Evolutionary conservation across 23 tunicate genomes (phyloP), one percentile per base, ranked within the genome.

Genomic region (Halocynthia roretzi): DNA sequence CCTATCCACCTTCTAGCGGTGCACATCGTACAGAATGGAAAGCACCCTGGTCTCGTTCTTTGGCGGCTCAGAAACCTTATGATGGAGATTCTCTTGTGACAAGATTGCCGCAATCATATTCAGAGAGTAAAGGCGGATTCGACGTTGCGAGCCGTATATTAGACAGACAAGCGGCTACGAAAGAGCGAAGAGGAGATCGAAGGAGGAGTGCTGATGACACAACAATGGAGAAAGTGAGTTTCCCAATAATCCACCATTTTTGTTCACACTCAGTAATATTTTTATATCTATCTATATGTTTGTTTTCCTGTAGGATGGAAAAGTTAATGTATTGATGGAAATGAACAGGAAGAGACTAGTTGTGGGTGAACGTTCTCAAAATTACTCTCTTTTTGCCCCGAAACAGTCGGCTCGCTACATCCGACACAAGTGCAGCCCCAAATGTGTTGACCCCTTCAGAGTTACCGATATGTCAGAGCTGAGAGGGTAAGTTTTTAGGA

Each of bases 11-110:
- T 31, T 31, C 44, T 1, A 31, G 44, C 44, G 4, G 44, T 31
- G 44, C 44, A 31, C 44, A 31, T 31, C 44, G 44, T 31, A 31
- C 44, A 31, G 44, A 31, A 31, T 89, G 96, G 96, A 70, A 77
- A 51, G 95, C 87, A 9, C 96, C 96, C 5, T 89, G 96, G 96
- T 63, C 75, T 52, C 84, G 84, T 22, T 68, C 82, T 6, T 58
- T 61, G 56, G 51, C 81, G 31, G 82, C 83, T 21, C 82, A 76
- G 52, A 69, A 81, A 61, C 55, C 81, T 4, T 12, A 7, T 23
- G n/a, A 52, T 53, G 69, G 72, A 4, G 57, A 12, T 17, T 50
- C 70, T 0, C 53, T 56, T 76, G 58, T 73, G 63, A 20, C 92
- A 70, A 53, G 62, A 54, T 58, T 89, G n/a, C 96, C 96, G 8